Percentiles rank a stretch among this genome's conserved stretches.
Evolutionary conservation across 1,140 invertebrate genomes (phyloP).

Genomic region (Nasonia giraulti): DNA sequence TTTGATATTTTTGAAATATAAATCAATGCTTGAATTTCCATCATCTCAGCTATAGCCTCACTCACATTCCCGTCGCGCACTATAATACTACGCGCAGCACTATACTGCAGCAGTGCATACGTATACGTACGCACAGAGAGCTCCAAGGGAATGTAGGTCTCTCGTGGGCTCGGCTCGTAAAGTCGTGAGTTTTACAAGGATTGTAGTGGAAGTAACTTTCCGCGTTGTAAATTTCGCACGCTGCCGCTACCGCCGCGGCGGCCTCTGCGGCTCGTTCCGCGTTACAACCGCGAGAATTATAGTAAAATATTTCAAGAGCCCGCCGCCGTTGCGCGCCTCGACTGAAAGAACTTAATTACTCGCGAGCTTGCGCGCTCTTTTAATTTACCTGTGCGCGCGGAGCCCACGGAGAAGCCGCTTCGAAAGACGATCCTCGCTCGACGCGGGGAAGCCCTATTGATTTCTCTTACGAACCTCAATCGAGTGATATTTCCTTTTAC

Average conservation of each 20-base stretch:
- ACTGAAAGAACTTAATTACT: conserved; percentile 48
- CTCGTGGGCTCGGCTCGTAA: conserved; percentile 58
- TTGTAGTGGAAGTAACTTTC: conserved; percentile 57
- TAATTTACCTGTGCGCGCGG: conserved; percentile 5
- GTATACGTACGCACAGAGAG: background rate
- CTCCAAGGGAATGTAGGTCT: conserved; percentile 58
- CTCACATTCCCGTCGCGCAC: background rate
- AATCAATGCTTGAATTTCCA: conserved; percentile 19
- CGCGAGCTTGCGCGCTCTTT: conserved; percentile 14
- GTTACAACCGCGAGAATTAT: conserved; percentile 45
- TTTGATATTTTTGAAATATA: too few species aligned
- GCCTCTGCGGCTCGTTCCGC: background rate
- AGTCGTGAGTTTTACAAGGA: conserved; percentile 59
- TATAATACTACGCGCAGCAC: background rate
- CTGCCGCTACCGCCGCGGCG: background rate
- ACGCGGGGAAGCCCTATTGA: too few species aligned
- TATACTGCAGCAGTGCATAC: too few species aligned
- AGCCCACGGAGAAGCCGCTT: too few species aligned
- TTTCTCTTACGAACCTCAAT: too few species aligned
- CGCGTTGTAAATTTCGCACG: conserved; percentile 59
- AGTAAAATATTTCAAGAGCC: conserved; percentile 42
- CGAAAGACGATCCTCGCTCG: too few species aligned
- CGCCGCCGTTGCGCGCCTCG: background rate
- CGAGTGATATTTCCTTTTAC: too few species aligned
- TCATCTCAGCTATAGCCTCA: conserved; percentile 18